Evolutionary conservation across 2,797 vertebrate species (phyloP).

Genomic region (Hyperoplus immaculatus): DNA sequence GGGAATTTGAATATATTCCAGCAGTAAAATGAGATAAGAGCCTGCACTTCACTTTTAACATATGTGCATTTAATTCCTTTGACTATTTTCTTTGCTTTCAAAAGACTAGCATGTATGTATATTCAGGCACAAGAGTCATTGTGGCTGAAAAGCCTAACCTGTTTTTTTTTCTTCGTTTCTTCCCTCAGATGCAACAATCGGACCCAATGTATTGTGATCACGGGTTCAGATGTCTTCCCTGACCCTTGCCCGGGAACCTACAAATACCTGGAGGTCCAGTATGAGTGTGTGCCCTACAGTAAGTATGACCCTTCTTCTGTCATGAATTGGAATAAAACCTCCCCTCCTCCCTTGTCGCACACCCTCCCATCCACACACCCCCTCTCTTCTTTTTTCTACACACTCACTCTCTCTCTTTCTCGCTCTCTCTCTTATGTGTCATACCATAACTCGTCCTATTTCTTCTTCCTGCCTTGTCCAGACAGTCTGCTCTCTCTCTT

Average conservation of each 20-base stretch:
- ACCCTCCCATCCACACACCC: conserved; percentile 20
- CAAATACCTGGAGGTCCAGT: conserved; percentile 99
- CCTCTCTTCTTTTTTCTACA: conserved; percentile 23
- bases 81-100: neutral
- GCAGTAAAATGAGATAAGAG: neutral
- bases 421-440: conserved; percentile 28
- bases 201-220: conserved; percentile 99
- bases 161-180: neutral
- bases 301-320: conserved; percentile 90
- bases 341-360: neutral
- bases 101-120: neutral
- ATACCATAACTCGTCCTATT: conserved; percentile 52
- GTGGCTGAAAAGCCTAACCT: neutral
- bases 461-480: conserved; percentile 58
- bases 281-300: conserved; percentile 99
- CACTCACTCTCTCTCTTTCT: conserved; percentile 33
- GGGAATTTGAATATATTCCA: neutral
- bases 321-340: conserved; percentile 61
- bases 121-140: neutral
- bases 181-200: conserved; percentile 97
- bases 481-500: conserved; percentile 50
- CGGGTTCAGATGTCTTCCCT: conserved; percentile 98
- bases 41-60: neutral
- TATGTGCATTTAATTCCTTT: conserved; percentile 2
- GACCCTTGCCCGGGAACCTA: conserved; percentile 99